Conservation (phyloP, 2,888 invertebrate genomes). For the Caenorhabditis becei region DNA sequence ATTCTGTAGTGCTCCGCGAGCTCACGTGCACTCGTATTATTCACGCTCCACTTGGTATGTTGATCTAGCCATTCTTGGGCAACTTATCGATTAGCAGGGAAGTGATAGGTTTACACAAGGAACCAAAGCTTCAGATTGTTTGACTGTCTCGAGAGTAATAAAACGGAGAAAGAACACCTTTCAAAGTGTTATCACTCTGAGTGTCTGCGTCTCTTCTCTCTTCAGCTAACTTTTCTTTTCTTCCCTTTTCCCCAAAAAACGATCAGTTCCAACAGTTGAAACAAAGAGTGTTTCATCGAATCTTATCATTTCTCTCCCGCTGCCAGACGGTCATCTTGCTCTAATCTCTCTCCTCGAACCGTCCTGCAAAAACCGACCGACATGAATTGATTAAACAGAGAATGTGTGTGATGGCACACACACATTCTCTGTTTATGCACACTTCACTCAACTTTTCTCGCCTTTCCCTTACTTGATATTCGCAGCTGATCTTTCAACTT, state of each 20-base stretch:
- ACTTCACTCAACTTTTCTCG: background rate
- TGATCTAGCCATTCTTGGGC: background rate
- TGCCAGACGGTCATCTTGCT: background rate
- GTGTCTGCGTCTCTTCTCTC: background rate
- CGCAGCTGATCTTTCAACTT: slow-evolving; percentile 1
- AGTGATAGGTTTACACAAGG: too few species aligned
- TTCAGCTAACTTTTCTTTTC: background rate
- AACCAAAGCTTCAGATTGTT: too few species aligned
- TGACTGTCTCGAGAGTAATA: background rate
- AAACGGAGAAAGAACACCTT: background rate
- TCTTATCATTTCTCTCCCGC: too few species aligned
- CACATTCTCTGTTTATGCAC: slow-evolving; percentile 17
- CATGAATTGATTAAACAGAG: slow-evolving; percentile 20
- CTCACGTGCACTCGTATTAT: background rate
- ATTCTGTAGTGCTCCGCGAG: slow-evolving; percentile 21
- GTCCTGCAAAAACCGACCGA: slow-evolving; percentile 8
- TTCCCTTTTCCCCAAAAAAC: background rate
- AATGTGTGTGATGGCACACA: slow-evolving; percentile 31
- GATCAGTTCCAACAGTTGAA: background rate
- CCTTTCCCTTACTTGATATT: too few species aligned
- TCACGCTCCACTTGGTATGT: too few species aligned
- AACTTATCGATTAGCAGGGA: too few species aligned
- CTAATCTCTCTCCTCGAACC: background rate
- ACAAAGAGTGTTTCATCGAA: too few species aligned
- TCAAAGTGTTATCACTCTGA: too few species aligned